Conservation (phyloP, 2,888 invertebrate genomes). For the Acanthosepion lycidas region DNA sequence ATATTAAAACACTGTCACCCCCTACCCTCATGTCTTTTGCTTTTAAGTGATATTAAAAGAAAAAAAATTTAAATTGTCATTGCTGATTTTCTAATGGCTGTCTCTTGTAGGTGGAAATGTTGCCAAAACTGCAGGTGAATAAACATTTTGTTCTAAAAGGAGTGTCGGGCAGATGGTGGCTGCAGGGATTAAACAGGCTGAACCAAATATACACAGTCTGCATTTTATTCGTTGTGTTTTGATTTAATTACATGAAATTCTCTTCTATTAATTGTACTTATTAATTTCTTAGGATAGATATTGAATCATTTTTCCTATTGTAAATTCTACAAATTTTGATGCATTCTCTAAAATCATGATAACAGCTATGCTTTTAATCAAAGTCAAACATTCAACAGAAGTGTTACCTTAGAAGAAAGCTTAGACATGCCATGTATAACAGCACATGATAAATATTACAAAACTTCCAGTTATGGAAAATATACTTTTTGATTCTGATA, state of each 20-base stretch:
- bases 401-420: not conserved
- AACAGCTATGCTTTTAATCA: not conserved
- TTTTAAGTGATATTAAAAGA: no score
- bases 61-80: not conserved
- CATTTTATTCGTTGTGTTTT: not conserved
- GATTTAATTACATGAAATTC: not conserved
- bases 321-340: not conserved
- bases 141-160: not conserved
- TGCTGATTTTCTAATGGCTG: not conserved
- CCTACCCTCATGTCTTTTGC: no score
- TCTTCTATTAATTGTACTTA: not conserved
- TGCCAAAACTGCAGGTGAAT: slow-evolving; percentile 11
- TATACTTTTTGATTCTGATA: not conserved
- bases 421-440: not conserved
- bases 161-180: not conserved
- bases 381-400: not conserved
- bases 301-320: not conserved
- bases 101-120: slow-evolving; percentile 33
- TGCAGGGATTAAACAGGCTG: not conserved
- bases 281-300: not conserved
- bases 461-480: not conserved
- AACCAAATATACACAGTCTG: not conserved
- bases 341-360: not conserved
- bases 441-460: not conserved
- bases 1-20: no score